Evolutionary conservation across 1,140 invertebrate species (phyloP), one percentile per base, ranked within the genome.

Genomic region (Drosophila navojoa): DNA sequence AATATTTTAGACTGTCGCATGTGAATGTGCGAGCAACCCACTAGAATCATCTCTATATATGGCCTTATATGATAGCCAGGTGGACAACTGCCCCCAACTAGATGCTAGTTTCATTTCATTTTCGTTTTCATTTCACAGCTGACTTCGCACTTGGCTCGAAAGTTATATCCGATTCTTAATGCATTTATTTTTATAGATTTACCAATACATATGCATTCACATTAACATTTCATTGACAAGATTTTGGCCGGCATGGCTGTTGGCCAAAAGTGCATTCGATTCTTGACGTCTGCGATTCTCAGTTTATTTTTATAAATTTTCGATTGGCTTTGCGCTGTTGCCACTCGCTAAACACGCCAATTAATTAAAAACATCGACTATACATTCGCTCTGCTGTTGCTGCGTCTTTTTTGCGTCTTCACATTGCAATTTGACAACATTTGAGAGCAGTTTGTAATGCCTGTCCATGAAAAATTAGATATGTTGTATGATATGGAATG

Each of bases 151-250:
- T 55, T 40, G 54, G 54, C 54, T 57, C n/a, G 52, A 29, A 52
- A 55, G 38, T 29, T 54, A 63, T 63, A 55, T 66, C 13, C 35
- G 25, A 32, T 42, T 52, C 25, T 16, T 45, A 9, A 45, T 15
- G 53, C 22, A 45, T 60, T 22, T 50, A 78, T 38, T 38, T 32
- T 38, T 38, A 9, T 38, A 38, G 11, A 38, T 38, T 13, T 38
- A 22, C 19, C 2, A 2, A 22, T 22, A 22, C 19, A 22, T 22
- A 22, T 1, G 3, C 32, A 35, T 7, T 35, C 10, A 13, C 35
- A 38, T 38, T 38, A 9, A 38, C 35, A 75, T 58, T 76, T 71
- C 76, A 77, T 77, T 77, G 64, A 77, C 49, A 75, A 75, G 27
- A 49, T 59, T 59, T 74, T 38, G 29, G 44, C 45, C n/a, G 19